Percentiles rank a stretch among this genome's conserved stretches.
Conservation (phyloP, 1,140 invertebrate genomes). For the Heliconius hewitsoni region DNA sequence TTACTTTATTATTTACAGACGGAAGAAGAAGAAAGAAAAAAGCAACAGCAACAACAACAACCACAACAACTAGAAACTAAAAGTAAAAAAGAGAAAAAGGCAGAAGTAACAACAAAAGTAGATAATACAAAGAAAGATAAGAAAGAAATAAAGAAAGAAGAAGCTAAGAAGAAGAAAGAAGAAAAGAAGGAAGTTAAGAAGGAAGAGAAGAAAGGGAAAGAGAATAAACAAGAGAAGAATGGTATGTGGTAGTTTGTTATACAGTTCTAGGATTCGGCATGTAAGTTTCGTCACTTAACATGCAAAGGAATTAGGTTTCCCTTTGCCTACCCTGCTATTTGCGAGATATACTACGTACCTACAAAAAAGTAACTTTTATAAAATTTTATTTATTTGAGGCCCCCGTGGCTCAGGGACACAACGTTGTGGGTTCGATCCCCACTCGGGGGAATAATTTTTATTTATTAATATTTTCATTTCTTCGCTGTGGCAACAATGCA, state of each 20-base stretch:
- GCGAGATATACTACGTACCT: too few species aligned
- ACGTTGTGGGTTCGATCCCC: neutral
- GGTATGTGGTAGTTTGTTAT: constrained; percentile 44
- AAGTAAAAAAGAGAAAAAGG: constrained; percentile 58
- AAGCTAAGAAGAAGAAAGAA: constrained; percentile 48
- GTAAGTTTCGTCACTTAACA: too few species aligned
- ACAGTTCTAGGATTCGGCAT: too few species aligned
- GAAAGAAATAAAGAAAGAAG: constrained; percentile 46
- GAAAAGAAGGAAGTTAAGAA: constrained; percentile 48
- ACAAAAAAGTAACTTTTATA: too few species aligned
- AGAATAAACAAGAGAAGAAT: constrained; percentile 61
- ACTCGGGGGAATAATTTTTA: neutral
- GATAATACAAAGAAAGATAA: constrained; percentile 49
- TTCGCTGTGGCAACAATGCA: neutral
- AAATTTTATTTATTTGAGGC: neutral
- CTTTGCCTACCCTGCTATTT: too few species aligned
- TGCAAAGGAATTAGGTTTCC: too few species aligned
- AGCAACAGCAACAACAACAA: constrained; percentile 30
- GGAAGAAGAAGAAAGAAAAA: constrained; percentile 66
- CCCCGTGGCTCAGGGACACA: neutral
- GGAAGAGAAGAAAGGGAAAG: constrained; percentile 54
- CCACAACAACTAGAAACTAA: constrained; percentile 52
- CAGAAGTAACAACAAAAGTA: constrained; percentile 46
- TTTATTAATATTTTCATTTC: neutral
- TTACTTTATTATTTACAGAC: constrained; percentile 44